These are phyloP conservation scores for Bagarius yarrelli DNA, from an alignment of 2,113 vertebrate species.

Conservation along the genomic window DNA sequence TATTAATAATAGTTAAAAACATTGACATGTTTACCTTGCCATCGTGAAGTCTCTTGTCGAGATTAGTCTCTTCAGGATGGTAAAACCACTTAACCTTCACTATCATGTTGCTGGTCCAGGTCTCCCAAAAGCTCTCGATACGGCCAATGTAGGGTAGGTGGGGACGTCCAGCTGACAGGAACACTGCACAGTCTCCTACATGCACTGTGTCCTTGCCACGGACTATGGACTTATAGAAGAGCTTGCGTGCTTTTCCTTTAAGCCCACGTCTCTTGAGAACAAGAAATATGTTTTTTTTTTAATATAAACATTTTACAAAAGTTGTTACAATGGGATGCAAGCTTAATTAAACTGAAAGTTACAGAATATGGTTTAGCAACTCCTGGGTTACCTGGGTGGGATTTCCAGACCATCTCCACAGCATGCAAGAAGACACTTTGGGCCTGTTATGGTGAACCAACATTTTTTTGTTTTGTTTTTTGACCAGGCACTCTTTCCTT, in stretches of 20 bases:
- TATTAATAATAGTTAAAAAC: neutral
- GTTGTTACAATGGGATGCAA: neutral
- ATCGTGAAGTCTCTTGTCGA: slow-evolving; percentile 89
- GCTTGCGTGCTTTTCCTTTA: slow-evolving; percentile 93
- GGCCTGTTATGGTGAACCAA: slow-evolving; percentile 83
- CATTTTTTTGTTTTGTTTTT: slow-evolving; percentile 85
- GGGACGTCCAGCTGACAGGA: slow-evolving; percentile 90
- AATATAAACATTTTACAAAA: neutral
- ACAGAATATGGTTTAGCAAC: neutral
- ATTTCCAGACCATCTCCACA: slow-evolving; percentile 96
- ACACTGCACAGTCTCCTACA: slow-evolving; percentile 93
- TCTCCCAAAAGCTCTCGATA: slow-evolving; percentile 98
- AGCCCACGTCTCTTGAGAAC: slow-evolving; percentile 85
- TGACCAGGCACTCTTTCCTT: slow-evolving; percentile 84
- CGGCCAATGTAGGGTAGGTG: slow-evolving; percentile 93
- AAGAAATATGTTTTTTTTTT: slow-evolving; percentile 39
- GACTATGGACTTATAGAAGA: slow-evolving; percentile 96
- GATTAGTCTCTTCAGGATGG: slow-evolving; percentile 94
- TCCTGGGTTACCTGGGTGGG: slow-evolving; percentile 84
- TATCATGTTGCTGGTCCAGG: slow-evolving; percentile 96
- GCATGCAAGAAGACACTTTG: slow-evolving; percentile 87
- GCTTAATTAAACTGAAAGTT: neutral
- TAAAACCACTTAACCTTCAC: slow-evolving; percentile 99
- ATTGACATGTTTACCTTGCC: slow-evolving; percentile 80
- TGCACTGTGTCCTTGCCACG: slow-evolving; percentile 88